Percentiles rank a stretch among this genome's conserved stretches.
Evolutionary conservation across 2,888 invertebrate genomes (phyloP).

Genomic region (Drosophila prolongata): DNA sequence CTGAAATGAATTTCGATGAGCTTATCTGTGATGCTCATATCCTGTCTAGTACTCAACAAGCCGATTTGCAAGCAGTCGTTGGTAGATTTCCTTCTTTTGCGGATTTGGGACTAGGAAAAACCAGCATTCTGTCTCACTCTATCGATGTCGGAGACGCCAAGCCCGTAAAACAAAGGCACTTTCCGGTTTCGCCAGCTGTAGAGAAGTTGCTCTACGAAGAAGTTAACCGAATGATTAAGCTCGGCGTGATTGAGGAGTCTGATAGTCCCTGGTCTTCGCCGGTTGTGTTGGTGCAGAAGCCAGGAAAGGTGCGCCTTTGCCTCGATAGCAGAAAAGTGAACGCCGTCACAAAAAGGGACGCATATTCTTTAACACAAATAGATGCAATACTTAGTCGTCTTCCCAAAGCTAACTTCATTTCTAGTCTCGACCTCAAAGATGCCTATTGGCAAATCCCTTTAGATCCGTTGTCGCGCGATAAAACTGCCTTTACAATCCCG

Average conservation of each 20-base stretch:
- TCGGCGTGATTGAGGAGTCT: not conserved
- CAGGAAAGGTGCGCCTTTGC: not conserved
- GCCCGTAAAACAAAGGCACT: not conserved
- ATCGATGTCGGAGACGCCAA: not conserved
- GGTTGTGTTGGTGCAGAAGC: not conserved
- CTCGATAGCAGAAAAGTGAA: not conserved
- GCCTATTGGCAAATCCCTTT: not conserved
- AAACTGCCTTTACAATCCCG: not conserved
- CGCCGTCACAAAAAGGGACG: not conserved
- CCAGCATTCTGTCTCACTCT: not conserved
- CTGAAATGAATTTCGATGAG: not conserved
- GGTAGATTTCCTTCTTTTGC: not conserved
- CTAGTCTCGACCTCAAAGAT: not conserved
- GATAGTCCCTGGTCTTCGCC: not conserved
- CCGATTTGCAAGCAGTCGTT: not conserved
- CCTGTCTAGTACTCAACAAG: not conserved
- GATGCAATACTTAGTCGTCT: not conserved
- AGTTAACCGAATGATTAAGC: not conserved
- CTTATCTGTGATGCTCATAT: not conserved
- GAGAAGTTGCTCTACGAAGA: not conserved
- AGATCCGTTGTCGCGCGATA: not conserved
- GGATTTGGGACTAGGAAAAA: not conserved
- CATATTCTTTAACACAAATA: not conserved
- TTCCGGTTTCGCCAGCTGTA: not conserved
- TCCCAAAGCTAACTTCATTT: not conserved